Percentiles rank a stretch among this genome's conserved stretches.
phyloP scores from a whole-genome alignment of 2,888 invertebrate species.

The Rotaria socialis region DNA sequence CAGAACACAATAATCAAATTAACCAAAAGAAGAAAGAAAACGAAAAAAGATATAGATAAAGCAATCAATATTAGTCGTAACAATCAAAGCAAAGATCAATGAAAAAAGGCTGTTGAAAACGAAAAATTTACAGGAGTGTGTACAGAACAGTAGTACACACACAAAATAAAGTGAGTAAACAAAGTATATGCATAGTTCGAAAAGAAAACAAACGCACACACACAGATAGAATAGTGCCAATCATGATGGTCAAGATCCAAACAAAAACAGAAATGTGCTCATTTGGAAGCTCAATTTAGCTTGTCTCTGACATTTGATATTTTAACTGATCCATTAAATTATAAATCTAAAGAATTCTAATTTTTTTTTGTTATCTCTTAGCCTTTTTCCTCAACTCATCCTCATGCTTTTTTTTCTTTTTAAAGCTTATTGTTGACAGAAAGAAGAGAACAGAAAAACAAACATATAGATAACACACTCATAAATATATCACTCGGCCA shows the following conservation, averaged over 20 bases:
- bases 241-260: neutral
- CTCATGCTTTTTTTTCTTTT: neutral
- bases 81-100: neutral
- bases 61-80: neutral
- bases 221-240: neutral
- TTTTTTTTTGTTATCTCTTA: neutral
- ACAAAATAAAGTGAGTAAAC: neutral
- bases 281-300: neutral
- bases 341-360: neutral
- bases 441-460: neutral
- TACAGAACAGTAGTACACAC: neutral
- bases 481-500: constrained; percentile 17
- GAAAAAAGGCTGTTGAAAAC: neutral
- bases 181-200: neutral
- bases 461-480: neutral
- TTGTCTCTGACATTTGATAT: neutral
- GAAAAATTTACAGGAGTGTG: neutral
- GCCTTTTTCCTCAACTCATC: neutral
- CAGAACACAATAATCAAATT: neutral
- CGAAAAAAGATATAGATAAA: neutral
- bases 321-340: neutral
- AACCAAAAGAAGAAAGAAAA: neutral
- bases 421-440: neutral
- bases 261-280: neutral
- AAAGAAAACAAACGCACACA: neutral